phyloP scores from a whole-genome alignment of 2,797 vertebrate species.

The Trematomus bernacchii region DNA sequence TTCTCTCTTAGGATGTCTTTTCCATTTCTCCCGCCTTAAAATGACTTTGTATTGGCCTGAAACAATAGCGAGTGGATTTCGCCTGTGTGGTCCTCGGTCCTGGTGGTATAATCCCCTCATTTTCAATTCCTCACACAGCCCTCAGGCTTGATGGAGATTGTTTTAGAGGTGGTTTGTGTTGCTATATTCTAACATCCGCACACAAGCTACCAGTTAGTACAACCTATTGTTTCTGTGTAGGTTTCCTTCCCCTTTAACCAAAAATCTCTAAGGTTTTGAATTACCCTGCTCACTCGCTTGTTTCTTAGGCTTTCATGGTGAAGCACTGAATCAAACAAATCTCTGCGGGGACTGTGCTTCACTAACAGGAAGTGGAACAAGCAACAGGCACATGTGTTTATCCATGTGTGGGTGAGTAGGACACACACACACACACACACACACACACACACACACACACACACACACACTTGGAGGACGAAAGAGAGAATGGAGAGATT shows the following conservation, averaged over 20 bases:
- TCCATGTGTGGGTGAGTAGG: slow-evolving; percentile 17
- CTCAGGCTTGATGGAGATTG: slow-evolving; percentile 68
- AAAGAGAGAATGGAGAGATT: slow-evolving; percentile 36
- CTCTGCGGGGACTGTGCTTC: slow-evolving; percentile 72
- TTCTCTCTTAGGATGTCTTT: slow-evolving; percentile 50
- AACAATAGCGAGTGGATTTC: slow-evolving; percentile 70
- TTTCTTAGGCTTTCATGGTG: slow-evolving; percentile 67
- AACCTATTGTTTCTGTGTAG: slow-evolving; percentile 66
- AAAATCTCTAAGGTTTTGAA: slow-evolving; percentile 53
- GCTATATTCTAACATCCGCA: slow-evolving; percentile 72
- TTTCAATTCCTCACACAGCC: slow-evolving; percentile 75
- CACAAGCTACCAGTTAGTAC: slow-evolving; percentile 64
- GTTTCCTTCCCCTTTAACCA: slow-evolving; percentile 12
- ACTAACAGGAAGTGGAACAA: slow-evolving; percentile 73
- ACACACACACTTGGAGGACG: slow-evolving; percentile 23
- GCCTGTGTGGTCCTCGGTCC: slow-evolving; percentile 51
- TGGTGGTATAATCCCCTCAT: slow-evolving; percentile 74
- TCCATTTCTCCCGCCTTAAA: slow-evolving; percentile 35
- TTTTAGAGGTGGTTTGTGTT: slow-evolving; percentile 74
- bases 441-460: not conserved
- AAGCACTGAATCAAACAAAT: slow-evolving; percentile 75
- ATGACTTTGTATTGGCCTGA: slow-evolving; percentile 57
- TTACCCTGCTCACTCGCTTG: slow-evolving; percentile 72
- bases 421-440: slow-evolving; percentile 23
- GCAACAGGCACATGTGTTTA: slow-evolving; percentile 60